phyloP scores from a whole-genome alignment of 2,888 invertebrate species.

The Heliconius ismenius region DNA sequence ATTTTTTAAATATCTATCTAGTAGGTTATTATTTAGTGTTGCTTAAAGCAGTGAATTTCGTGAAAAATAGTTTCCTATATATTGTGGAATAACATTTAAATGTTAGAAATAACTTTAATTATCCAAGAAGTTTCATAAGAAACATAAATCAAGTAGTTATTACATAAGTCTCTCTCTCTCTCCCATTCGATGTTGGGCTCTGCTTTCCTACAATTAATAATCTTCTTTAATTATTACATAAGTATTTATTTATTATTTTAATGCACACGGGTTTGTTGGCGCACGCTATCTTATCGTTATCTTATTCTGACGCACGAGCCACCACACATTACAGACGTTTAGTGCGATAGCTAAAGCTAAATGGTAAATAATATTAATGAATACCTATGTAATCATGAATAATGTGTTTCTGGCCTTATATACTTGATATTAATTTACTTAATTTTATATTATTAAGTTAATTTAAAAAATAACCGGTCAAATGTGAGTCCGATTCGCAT shows the following conservation, averaged over 20 bases:
- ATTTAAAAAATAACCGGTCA: no score
- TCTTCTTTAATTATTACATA: not conserved
- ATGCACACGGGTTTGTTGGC: conserved; percentile 4
- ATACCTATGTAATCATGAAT: not conserved
- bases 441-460: no score
- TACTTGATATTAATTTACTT: no score
- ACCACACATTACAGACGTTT: conserved; percentile 28
- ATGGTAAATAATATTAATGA: not conserved
- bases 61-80: no score
- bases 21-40: not conserved
- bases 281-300: conserved; percentile 21
- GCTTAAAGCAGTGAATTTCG: not conserved
- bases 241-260: not conserved
- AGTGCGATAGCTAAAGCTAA: not conserved
- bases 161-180: no score
- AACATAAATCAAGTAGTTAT: not conserved
- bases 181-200: no score
- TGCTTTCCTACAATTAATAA: no score
- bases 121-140: not conserved
- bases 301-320: conserved; percentile 20
- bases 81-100: no score
- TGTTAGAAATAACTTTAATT: not conserved
- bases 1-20: not conserved
- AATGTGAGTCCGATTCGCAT: no score
- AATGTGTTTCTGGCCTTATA: not conserved